Conservation (phyloP, 2,888 invertebrate species). For the Serripes groenlandicus region DNA sequence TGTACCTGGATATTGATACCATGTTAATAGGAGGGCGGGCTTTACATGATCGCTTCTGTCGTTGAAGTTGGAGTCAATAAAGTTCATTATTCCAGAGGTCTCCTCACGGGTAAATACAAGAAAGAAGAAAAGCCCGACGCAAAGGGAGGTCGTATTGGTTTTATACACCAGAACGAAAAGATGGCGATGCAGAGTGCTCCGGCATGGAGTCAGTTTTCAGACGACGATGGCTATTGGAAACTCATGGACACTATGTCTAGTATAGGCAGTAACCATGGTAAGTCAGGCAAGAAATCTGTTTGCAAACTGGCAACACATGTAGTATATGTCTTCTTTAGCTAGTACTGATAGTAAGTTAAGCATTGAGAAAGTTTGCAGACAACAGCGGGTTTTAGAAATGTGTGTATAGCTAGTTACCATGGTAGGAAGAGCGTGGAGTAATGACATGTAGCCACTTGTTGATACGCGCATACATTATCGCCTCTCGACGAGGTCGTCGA, state of each 20-base stretch:
- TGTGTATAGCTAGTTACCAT: slow-evolving; percentile 47
- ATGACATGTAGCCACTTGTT: no score
- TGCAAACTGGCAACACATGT: background rate
- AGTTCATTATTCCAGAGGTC: slow-evolving; percentile 45
- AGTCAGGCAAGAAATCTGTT: background rate
- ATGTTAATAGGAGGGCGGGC: background rate
- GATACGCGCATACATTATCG: no score
- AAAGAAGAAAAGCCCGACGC: slow-evolving; percentile 49
- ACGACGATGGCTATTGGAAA: slow-evolving; percentile 65
- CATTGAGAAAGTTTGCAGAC: slow-evolving; percentile 59
- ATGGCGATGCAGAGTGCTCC: slow-evolving; percentile 57
- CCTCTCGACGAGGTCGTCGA: no score
- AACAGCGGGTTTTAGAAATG: slow-evolving; percentile 66
- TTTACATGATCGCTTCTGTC: background rate
- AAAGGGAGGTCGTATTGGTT: slow-evolving; percentile 47
- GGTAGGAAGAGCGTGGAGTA: slow-evolving; percentile 33
- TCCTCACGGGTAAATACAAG: slow-evolving; percentile 70
- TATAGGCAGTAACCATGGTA: slow-evolving; percentile 61
- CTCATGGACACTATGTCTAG: slow-evolving; percentile 56
- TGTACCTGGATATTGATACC: background rate
- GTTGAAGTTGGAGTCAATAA: background rate
- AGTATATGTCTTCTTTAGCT: background rate
- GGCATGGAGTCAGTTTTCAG: slow-evolving; percentile 61
- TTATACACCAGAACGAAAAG: slow-evolving; percentile 47
- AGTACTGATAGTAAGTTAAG: background rate